Evolutionary conservation across 2,888 invertebrate genomes (phyloP), one percentile per base, ranked within the genome.

Genomic region (Xanthia icteritia): DNA sequence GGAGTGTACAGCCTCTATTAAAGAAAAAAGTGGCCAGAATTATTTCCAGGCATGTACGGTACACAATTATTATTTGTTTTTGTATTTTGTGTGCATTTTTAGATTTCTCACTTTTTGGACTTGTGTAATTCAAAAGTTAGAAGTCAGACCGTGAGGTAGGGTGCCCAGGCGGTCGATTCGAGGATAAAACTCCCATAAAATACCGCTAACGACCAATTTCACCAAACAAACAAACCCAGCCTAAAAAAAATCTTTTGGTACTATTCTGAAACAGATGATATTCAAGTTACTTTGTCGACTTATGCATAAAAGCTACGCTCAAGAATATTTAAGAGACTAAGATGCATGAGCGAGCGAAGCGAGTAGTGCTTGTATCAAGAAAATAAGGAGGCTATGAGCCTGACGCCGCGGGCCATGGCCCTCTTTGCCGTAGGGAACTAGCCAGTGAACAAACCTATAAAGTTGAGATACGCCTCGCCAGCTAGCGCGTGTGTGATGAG

Each of bases 401-500:
- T 6, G 13, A 6, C 4, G 6, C 27, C 1, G 5, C 20, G 27
- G 20, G 20, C 6, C 42, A 45, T 17, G 20, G 20, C 11, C 20
- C 3, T 27, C 20, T 45, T 20, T 27, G 6, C 20, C 20, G 13
- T 20, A 48, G 4, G 20, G 20, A 27, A 45, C 45, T 45, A 42
- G 11, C 27, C n/a, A 42, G n/a, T 65, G 5, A 42, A 66, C 94
- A 92, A 90, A 98, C 99, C 99, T 89, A 99, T 99, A 91, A 99
- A 99, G 96, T 99, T 99, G n/a, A 99, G 97, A 95, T 99, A 99
- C 0, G 98, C 99, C 96, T 99, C 99, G 23, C 99, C 99, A 23
- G 99, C 99, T 11, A 99, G 96, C 6, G 98, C 97, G 93, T 99
- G 98, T 0, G 99, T 99, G 85, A 99, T 97, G 74, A 99, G 97